Evolutionary conservation across 2,888 invertebrate genomes (phyloP).

Genomic region (Camptogramma bilineatum): DNA sequence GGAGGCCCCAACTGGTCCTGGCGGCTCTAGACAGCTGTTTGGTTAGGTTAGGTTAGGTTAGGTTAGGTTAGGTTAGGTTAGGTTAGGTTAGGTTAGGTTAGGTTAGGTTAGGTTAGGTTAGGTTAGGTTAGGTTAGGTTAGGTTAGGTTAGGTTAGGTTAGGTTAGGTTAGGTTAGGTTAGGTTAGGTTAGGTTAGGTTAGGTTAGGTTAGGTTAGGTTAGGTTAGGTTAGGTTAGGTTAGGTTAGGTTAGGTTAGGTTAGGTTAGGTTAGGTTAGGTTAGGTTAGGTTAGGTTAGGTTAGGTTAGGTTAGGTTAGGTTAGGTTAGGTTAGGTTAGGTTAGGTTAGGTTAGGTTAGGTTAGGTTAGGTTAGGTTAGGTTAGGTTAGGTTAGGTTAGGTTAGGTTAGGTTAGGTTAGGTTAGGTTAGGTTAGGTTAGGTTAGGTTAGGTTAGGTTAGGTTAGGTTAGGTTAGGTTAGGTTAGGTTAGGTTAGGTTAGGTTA

Average conservation of each 20-base stretch:
- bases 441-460: conserved; percentile 1
- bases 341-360: conserved; percentile 1
- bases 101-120: background rate
- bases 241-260: conserved; percentile 1
- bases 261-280: conserved; percentile 1
- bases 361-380: conserved; percentile 1
- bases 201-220: conserved; percentile 1
- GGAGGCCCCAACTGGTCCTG: too few species aligned
- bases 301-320: conserved; percentile 1
- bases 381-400: conserved; percentile 1
- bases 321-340: conserved; percentile 1
- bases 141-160: conserved; percentile 1
- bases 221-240: conserved; percentile 1
- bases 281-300: conserved; percentile 1
- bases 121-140: conserved; percentile 1
- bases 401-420: conserved; percentile 1
- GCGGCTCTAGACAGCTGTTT: conserved; percentile 1
- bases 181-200: conserved; percentile 1
- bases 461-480: conserved; percentile 1
- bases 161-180: conserved; percentile 1
- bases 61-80: conserved; percentile 39
- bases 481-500: conserved; percentile 1
- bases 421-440: conserved; percentile 1
- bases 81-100: conserved; percentile 34
- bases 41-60: conserved; percentile 29